Evolutionary conservation across 2,888 invertebrate species (phyloP), one percentile per base, ranked within the genome.

Genomic region (Rotaria sp.): DNA sequence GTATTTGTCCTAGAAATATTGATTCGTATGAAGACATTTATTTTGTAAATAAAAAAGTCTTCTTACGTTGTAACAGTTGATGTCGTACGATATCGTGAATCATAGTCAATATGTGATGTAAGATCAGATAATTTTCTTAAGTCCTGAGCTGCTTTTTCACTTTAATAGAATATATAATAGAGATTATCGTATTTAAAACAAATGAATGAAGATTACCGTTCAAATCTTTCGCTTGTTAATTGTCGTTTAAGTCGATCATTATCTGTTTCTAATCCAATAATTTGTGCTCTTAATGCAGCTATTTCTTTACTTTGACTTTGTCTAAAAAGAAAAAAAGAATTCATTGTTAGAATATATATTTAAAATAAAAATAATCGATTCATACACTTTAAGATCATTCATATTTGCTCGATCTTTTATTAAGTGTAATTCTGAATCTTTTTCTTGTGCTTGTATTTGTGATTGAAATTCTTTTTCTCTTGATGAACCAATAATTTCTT

Each of bases 391-490:
- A 87, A 90, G 90, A 84, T 91, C 91, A 87, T 90, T 90, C 35
- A 91, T 89, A 24, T 89, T 88, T n/a, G 91, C 88, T 75, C 91
- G 88, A 87, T 91, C 91, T 88, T 89, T 90, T 48, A 91, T 88
- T 88, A 91, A 89, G 88, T 91, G 90, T 30, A 91, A 89, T 88
- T 91, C 91, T 0, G 91, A 90, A 50, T 88, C 89, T 84, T 89
- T 89, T 88, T 91, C 91, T 88, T 91, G 91, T 35, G 89, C 87
- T 30, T 89, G 88, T 50, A 91, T 88, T 88, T 91, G 91, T 21
- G 88, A 88, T 87, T 90, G 90, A 89, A 91, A 91, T 87, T 91
- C 91, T 88, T 91, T 91, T 88, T 91, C 91, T 13, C 91, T 86
- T 88, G 90, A 91, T 41, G 88, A 88, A 87, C 90, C 89, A 84